Evolutionary conservation across 2,113 vertebrate genomes (phyloP), one percentile per base, ranked within the genome.

Genomic region (Labeo rohita): DNA sequence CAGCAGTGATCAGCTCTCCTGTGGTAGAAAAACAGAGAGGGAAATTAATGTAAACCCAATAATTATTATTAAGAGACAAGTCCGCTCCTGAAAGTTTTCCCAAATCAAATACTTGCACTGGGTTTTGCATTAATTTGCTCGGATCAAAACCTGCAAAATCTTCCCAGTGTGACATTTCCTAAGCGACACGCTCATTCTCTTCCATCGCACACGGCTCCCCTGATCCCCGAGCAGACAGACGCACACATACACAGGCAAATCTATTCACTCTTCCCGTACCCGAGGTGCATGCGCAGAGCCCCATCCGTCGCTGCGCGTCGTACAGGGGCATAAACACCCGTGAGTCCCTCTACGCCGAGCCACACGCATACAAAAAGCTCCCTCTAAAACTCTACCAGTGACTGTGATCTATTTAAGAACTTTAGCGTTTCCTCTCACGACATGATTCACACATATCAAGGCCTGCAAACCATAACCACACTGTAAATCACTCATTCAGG

Each of bases 81-180:
- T 96, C 96, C 97, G 96, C 95, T 97, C 96, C 97, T 92, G 39
- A 96, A 99, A 99, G 96, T 98, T 99, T 98, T 96, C 96, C 96
- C 97, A 98, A 98, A 97, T 97, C 97, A 96, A 98, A 98, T 97
- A 97, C 97, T 99, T 98, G 97, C 97, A 96, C 95, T 98, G 97
- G 97, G 96, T 98, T 99, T 99, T 99, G 97, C 98, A 98, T 99
- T 99, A 98, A 99, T 99, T 99, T 98, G 95, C 96, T 96, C 95
- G 96, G 96, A 98, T 99, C 97, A 99, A 98, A 99, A 94, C 94
- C 95, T 97, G 95, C 95, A 98, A 99, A 82, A 98, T 99, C 97
- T 99, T 99, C 98, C 95, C 96, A 97, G 97, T 97, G 96, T 97
- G 97, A 97, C 97, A 97, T 95, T 96, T 96, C 96, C 96, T 96